phyloP scores from a whole-genome alignment of 1,140 invertebrate species.

The Nephotettix cincticeps region DNA sequence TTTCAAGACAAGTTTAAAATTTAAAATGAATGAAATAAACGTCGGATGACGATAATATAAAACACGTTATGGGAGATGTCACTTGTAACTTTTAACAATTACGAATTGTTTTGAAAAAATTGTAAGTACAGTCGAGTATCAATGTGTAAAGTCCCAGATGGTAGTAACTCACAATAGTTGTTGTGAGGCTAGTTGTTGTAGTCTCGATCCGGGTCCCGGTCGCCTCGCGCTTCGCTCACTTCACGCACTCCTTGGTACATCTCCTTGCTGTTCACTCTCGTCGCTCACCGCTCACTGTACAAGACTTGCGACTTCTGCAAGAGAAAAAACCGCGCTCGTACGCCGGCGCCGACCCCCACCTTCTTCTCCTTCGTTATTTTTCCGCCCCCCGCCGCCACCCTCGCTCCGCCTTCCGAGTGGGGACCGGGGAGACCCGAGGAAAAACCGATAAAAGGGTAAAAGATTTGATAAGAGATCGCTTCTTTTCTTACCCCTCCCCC shows the following conservation, averaged over 20 bases:
- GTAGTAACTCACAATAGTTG: too few relatives aligned
- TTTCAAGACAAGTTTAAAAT: too few relatives aligned
- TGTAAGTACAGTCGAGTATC: too few relatives aligned
- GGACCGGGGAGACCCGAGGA: constrained; percentile 8
- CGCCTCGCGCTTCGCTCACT: neutral
- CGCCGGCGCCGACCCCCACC: constrained; percentile 15
- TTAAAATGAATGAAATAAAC: too few relatives aligned
- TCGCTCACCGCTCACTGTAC: neutral
- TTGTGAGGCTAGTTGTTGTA: too few relatives aligned
- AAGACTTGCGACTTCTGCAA: neutral
- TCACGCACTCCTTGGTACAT: neutral
- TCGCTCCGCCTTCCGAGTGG: constrained; percentile 24
- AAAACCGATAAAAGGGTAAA: constrained; percentile 23
- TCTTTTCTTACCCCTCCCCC: neutral
- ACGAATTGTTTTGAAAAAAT: too few relatives aligned
- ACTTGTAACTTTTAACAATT: too few relatives aligned
- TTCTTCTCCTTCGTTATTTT: constrained; percentile 29
- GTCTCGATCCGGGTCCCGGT: neutral
- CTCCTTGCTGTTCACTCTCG: too few relatives aligned
- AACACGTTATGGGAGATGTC: too few relatives aligned
- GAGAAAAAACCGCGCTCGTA: constrained; percentile 28
- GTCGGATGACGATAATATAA: too few relatives aligned
- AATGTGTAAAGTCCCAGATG: too few relatives aligned
- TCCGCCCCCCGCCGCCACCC: constrained; percentile 8
- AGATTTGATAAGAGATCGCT: constrained; percentile 28